phyloP scores from a whole-genome alignment of 1,140 invertebrate genomes.

The Drosophila aff. region DNA sequence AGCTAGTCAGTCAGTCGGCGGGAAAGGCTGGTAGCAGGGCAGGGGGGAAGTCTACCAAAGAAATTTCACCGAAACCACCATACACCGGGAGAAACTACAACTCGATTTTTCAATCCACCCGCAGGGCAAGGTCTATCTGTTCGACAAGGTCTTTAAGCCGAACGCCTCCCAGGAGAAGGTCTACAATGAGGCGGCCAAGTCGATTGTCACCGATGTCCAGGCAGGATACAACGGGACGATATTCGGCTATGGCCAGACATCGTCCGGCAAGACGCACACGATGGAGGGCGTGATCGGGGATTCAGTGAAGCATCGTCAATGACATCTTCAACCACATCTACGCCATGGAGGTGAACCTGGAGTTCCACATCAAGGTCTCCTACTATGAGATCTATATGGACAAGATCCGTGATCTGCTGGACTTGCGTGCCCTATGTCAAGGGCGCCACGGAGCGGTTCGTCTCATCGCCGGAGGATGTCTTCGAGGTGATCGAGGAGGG shows the following conservation, averaged over 20 bases:
- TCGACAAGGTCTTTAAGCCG: constrained; percentile 99
- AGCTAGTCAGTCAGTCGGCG: constrained; percentile 24
- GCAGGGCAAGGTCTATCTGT: constrained; percentile 99
- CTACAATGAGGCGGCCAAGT: constrained; percentile 98
- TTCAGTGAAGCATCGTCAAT: constrained; percentile 97
- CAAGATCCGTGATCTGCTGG: constrained; percentile 99
- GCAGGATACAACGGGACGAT: constrained; percentile 99
- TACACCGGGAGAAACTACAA: constrained; percentile 29
- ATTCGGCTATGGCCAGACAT: constrained; percentile 99
- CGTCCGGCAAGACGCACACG: constrained; percentile 99
- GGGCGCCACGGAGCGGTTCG: constrained; percentile 99
- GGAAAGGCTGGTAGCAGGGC: neutral
- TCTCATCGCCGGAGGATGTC: constrained; percentile 99
- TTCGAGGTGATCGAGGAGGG: constrained; percentile 99
- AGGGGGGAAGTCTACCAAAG: constrained; percentile 30
- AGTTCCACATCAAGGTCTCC: constrained; percentile 99
- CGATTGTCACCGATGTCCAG: constrained; percentile 98
- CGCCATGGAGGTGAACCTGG: constrained; percentile 99
- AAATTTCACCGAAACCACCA: constrained; percentile 35
- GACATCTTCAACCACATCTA: constrained; percentile 99
- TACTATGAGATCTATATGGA: constrained; percentile 99
- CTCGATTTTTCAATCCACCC: constrained; percentile 1
- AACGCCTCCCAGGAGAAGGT: constrained; percentile 99
- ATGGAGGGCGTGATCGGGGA: constrained; percentile 99
- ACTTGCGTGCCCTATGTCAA: constrained; percentile 99